Conservation (phyloP, 2,797 vertebrate species). For the Urosaurus nigricauda region DNA sequence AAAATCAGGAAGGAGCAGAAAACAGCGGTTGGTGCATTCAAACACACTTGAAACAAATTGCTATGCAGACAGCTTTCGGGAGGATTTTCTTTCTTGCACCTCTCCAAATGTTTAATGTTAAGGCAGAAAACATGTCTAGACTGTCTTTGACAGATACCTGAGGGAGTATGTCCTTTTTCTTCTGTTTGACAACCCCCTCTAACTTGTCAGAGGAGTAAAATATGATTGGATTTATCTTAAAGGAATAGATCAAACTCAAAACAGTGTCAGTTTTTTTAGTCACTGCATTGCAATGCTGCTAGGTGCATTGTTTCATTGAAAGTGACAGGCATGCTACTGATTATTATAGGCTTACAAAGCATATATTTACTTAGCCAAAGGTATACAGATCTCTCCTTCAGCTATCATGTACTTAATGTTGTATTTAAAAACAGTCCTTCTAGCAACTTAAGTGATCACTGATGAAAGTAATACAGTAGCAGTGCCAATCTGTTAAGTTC, state of each 20-base stretch:
- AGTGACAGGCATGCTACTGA: background rate
- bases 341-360: background rate
- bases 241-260: conserved; percentile 9
- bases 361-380: background rate
- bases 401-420: background rate
- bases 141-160: conserved; percentile 28
- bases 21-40: background rate
- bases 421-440: background rate
- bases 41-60: background rate
- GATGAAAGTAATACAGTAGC: conserved; percentile 5
- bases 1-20: background rate
- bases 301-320: conserved; percentile 1
- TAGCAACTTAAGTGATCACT: background rate
- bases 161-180: conserved; percentile 32
- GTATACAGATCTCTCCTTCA: background rate
- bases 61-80: background rate
- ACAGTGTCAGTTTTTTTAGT: conserved; percentile 23
- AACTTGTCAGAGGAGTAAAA: conserved; percentile 22
- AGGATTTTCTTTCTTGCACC: background rate
- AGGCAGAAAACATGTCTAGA: conserved; percentile 26
- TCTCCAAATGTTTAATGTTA: conserved; percentile 18
- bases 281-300: background rate
- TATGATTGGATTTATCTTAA: conserved; percentile 47
- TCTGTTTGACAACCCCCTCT: conserved; percentile 25
- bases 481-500: conserved; percentile 3